Base-by-base conservation (phyloP, 1,140 invertebrate species). In the Drosophila baimaii region DNA sequence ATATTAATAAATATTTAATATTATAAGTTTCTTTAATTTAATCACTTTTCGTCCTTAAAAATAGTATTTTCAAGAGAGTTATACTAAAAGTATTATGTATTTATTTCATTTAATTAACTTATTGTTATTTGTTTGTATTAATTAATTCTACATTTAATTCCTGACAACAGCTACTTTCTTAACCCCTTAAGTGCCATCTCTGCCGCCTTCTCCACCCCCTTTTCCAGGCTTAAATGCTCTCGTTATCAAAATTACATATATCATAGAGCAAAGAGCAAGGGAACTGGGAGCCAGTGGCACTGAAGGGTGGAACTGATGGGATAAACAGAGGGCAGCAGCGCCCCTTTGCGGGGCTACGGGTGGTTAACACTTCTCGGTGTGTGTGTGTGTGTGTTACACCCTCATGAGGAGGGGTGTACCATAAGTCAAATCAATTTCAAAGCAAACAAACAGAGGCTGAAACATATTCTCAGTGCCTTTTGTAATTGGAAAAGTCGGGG, bases 161-260 rank as follows among this genome's bases (percentile, higher is more conserved):
- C 17, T 2, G 3, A 21, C 3, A 12, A 10, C n/a, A 15, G 23
- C 31, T 37, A 46, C 6, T 54, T 15, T 6, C 9, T 19, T 19
- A 19, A 13, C 12, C n/a, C 7, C 15, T 29, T 12, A 8, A 1
- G 25, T 31, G n/a, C 7, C 65, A 69, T 12, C 65, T 35, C 62
- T 54, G 23, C 5, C 41, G 10, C n/a, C 31, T 21, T 31, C 51
- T 35, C 17, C 52, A 10, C 19, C 66, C 31, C 51, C 13, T 9
- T 12, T 54, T 35, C 17, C 51, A 29, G 69, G 69, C 31, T 81
- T 85, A 86, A 85, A 86, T 74, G 64, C 69, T 71, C 76, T 83
- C 49, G 74, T 83, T 88, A 88, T 82, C 79, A 78, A 69, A 82
- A 65, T 59, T 62, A 57, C 74, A 86, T 86, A 79, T 68, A 85